Evolutionary conservation across 2,888 invertebrate genomes (phyloP).

Genomic region (Clepsis dumicolana): DNA sequence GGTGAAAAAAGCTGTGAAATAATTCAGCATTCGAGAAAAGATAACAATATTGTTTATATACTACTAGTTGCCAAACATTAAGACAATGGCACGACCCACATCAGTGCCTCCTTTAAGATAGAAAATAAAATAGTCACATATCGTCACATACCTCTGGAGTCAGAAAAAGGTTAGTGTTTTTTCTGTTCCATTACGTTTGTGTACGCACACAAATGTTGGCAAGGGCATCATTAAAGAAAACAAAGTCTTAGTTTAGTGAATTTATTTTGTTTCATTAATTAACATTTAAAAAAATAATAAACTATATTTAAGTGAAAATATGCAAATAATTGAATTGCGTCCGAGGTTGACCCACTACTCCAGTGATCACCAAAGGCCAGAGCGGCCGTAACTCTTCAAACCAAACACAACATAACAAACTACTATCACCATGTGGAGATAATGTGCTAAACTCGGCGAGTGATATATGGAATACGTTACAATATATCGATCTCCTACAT

Average conservation of each 20-base stretch:
- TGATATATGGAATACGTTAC: slow-evolving; percentile 63
- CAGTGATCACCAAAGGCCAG: slow-evolving; percentile 63
- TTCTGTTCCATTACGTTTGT: no score
- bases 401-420: slow-evolving; percentile 69
- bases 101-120: no score
- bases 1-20: no score
- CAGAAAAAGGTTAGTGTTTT: no score
- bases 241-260: slow-evolving; percentile 72
- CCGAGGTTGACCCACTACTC: slow-evolving; percentile 67
- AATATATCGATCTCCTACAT: slow-evolving; percentile 66
- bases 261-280: slow-evolving; percentile 81
- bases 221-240: slow-evolving; percentile 56
- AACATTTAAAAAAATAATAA: slow-evolving; percentile 79
- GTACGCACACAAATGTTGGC: not conserved
- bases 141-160: no score
- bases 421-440: slow-evolving; percentile 64
- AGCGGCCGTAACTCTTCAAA: slow-evolving; percentile 62
- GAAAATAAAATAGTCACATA: no score
- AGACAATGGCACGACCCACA: no score
- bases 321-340: slow-evolving; percentile 76
- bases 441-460: slow-evolving; percentile 52
- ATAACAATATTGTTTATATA: no score
- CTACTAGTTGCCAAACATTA: no score
- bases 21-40: no score
- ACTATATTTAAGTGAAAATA: slow-evolving; percentile 75